Evolutionary conservation across 2,113 vertebrate species (phyloP), one percentile per base, ranked within the genome.

Genomic region (Cryptotis parvus): DNA sequence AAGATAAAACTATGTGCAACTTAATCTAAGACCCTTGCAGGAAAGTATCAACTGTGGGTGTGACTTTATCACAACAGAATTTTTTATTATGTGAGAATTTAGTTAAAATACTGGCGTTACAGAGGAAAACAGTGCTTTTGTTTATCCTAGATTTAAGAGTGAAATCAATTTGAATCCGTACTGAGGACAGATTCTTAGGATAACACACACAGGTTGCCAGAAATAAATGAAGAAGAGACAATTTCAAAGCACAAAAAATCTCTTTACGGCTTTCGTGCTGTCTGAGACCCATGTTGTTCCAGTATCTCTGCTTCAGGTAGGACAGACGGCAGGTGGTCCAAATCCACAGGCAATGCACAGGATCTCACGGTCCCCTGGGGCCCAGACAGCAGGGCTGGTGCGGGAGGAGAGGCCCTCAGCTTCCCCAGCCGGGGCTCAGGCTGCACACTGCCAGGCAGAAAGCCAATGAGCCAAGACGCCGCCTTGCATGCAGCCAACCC

Each of bases 181-280:
- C 22, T 41, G 11, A 81, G 94, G 74, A 90, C 78, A 81, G 88
- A 93, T 93, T 92, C 95, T 96, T 82, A 93, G 93, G 33, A 75
- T 92, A 88, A 24, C 18, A 65, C 9, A 94, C 72, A 93, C 78
- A 93, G 94, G 93, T 35, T 92, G 91, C 84, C 91, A 94, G 90
- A 95, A 91, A 69, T 95, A 87, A 96, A 90, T 89, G 66, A 95
- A 89, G 92, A 92, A 91, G 80, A 93, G 86, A 89, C 84, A 94
- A 92, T 73, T 86, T 81, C 93, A 81, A 93, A 94, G 72, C n/a
- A 91, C 94, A 93, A 90, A 95, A 86, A 87, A 9, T 69, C 55
- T 93, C 95, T 89, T 84, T 83, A 89, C 70, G 18, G 77, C 89
- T 84, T 41, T 58, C 55, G 4, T 24, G 22, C 70, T 83, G 80